Percentiles rank a stretch among this genome's conserved stretches.
Conservation (phyloP, 1,140 invertebrate genomes). For the Drosophila pectinifera region DNA sequence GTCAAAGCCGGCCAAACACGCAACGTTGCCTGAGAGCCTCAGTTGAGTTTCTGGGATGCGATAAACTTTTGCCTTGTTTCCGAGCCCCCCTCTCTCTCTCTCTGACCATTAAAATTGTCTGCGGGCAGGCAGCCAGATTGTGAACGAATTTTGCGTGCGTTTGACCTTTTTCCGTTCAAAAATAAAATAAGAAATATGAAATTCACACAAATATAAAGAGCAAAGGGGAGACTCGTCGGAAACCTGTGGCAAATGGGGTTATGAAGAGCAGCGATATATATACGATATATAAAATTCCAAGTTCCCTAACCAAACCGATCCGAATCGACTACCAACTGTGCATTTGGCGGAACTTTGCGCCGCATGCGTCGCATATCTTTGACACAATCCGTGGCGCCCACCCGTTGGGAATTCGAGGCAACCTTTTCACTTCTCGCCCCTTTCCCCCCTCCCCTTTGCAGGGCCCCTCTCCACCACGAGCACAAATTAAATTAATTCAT, state of each 20-base stretch:
- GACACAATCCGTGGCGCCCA: constrained; percentile 81
- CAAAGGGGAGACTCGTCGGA: constrained; percentile 24
- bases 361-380: constrained; percentile 81
- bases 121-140: constrained; percentile 24
- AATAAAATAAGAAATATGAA: constrained; percentile 41
- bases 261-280: constrained; percentile 28
- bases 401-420: constrained; percentile 75
- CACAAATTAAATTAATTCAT: constrained; percentile 81
- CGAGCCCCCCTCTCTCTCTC: neutral
- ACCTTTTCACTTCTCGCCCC: constrained; percentile 71
- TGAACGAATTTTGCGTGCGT: constrained; percentile 75
- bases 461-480: constrained; percentile 22
- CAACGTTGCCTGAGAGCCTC: constrained; percentile 71
- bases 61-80: constrained; percentile 67
- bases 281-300: constrained; percentile 59
- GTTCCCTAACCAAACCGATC: constrained; percentile 27
- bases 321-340: constrained; percentile 74
- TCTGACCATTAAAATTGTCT: constrained; percentile 40
- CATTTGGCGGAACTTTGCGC: constrained; percentile 81
- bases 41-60: constrained; percentile 41
- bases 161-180: constrained; percentile 65
- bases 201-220: constrained; percentile 51
- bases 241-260: constrained; percentile 67
- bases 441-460: neutral
- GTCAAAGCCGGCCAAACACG: constrained; percentile 78